Evolutionary conservation across 2,113 vertebrate species (phyloP).

Genomic region (Antechinus stuartii): DNA sequence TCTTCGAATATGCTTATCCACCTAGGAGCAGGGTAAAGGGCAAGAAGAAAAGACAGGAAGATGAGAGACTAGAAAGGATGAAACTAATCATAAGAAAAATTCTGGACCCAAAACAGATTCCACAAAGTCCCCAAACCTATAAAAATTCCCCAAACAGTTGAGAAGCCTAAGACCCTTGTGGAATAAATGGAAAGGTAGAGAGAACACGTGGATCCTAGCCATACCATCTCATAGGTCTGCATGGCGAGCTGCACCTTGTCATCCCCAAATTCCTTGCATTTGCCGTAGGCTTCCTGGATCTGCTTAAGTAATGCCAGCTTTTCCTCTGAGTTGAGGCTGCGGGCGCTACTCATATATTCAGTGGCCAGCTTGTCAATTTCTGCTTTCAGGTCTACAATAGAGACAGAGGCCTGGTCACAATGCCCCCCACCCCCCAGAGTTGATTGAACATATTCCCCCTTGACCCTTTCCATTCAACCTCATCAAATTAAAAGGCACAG

Average conservation of each 20-base stretch:
- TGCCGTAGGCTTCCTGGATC: slow-evolving; percentile 96
- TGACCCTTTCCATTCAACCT: slow-evolving; percentile 41
- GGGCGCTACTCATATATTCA: slow-evolving; percentile 94
- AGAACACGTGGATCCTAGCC: slow-evolving; percentile 59
- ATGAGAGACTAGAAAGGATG: background rate
- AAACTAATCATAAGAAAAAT: background rate
- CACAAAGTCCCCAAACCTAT: slow-evolving; percentile 28
- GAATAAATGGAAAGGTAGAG: slow-evolving; percentile 27
- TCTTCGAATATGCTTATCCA: slow-evolving; percentile 97
- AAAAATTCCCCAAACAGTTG: background rate
- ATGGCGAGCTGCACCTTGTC: slow-evolving; percentile 99
- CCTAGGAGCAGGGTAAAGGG: slow-evolving; percentile 80
- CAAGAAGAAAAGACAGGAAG: background rate
- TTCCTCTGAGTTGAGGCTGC: slow-evolving; percentile 93
- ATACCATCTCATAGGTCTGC: slow-evolving; percentile 99
- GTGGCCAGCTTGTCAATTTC: slow-evolving; percentile 96
- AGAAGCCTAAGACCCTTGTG: slow-evolving; percentile 23
- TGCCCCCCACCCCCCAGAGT: slow-evolving; percentile 39
- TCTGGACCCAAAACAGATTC: background rate
- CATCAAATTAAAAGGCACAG: slow-evolving; percentile 11
- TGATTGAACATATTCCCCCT: slow-evolving; percentile 48
- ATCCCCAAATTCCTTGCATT: slow-evolving; percentile 98
- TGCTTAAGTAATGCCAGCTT: slow-evolving; percentile 95
- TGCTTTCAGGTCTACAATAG: slow-evolving; percentile 93
- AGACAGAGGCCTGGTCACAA: slow-evolving; percentile 60